phyloP scores from a whole-genome alignment of 2,888 invertebrate species.

The Hypsopygia costalis region DNA sequence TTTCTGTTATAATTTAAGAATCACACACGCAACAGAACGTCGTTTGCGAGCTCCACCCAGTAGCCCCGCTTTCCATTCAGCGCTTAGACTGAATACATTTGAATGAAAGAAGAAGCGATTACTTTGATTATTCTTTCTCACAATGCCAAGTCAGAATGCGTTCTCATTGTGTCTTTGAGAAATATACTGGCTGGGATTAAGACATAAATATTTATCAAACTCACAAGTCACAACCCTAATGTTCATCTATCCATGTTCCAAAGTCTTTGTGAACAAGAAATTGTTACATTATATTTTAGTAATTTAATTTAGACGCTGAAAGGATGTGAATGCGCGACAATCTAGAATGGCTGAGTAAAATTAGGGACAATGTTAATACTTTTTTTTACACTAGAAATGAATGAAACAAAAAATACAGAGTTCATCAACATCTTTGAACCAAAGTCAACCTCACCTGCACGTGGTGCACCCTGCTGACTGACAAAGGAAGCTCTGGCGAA shows the following conservation, averaged over 20 bases:
- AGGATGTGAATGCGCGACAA: no score
- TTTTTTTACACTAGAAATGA: no score
- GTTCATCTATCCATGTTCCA: slow-evolving; percentile 4
- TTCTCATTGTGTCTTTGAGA: slow-evolving; percentile 29
- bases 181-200: slow-evolving; percentile 17
- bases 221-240: slow-evolving; percentile 6
- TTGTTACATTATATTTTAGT: no score
- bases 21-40: slow-evolving; percentile 26
- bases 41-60: slow-evolving; percentile 35
- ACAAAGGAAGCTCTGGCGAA: no score
- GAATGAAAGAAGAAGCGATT: slow-evolving; percentile 45
- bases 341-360: no score
- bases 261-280: no score
- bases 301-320: no score
- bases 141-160: slow-evolving; percentile 31
- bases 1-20: slow-evolving; percentile 20
- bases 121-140: slow-evolving; percentile 48
- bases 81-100: slow-evolving; percentile 41
- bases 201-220: slow-evolving; percentile 17
- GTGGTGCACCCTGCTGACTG: no score
- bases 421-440: no score
- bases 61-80: slow-evolving; percentile 31
- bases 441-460: no score
- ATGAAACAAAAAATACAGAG: no score
- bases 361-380: no score